Evolutionary conservation across 2,797 vertebrate species (phyloP).

Genomic region (Pantherophis alleghaniensis): DNA sequence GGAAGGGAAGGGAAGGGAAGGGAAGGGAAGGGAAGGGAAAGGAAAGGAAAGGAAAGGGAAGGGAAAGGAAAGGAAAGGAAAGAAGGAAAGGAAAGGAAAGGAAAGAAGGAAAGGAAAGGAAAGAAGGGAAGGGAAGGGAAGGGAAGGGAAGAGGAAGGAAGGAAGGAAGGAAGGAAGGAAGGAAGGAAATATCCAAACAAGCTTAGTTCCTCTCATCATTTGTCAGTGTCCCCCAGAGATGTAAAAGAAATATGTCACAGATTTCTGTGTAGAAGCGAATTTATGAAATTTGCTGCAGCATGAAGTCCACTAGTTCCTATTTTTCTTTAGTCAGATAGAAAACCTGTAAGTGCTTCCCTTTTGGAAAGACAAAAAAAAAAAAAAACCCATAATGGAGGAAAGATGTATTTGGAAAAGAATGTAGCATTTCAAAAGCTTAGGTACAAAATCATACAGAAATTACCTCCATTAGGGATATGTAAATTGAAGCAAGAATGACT

Average conservation of each 20-base stretch:
- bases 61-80: background rate
- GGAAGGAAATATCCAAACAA: background rate
- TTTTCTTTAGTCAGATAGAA: background rate
- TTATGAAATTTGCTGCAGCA: background rate
- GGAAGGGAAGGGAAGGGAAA: too few relatives aligned
- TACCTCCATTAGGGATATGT: background rate
- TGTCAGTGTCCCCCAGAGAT: background rate
- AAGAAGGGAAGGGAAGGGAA: background rate
- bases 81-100: background rate
- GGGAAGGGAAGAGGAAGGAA: background rate
- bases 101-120: background rate
- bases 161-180: background rate
- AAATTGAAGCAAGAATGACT: background rate
- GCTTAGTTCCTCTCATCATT: background rate
- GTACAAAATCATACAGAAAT: conserved; percentile 1
- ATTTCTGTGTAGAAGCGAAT: background rate
- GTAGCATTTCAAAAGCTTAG: background rate
- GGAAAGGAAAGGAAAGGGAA: background rate
- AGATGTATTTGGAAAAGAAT: background rate
- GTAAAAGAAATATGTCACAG: background rate
- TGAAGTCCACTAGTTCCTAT: background rate
- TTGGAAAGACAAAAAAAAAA: background rate
- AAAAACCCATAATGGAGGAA: background rate
- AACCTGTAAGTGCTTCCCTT: background rate
- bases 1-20: too few relatives aligned